These are phyloP conservation scores for Neocrepidodera transversa DNA, from an alignment of 2,888 invertebrate genomes.

Conservation along the genomic window DNA sequence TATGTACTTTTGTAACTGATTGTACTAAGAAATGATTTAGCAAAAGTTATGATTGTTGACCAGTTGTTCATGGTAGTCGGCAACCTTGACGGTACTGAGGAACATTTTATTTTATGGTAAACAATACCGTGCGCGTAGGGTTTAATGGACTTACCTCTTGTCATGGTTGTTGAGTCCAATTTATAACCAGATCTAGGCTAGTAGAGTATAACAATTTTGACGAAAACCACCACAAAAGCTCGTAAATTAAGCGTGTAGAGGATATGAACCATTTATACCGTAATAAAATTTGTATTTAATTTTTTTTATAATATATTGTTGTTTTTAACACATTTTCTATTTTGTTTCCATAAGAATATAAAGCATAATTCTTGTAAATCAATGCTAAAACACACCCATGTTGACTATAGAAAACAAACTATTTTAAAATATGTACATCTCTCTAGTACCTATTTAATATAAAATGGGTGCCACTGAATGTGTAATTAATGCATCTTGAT, in stretches of 20 bases:
- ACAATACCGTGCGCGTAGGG: neutral
- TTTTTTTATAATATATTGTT: too few species aligned
- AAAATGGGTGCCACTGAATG: conserved; percentile 36
- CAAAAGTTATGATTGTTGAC: neutral
- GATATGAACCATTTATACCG: neutral
- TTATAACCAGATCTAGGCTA: neutral
- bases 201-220: neutral
- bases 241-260: neutral
- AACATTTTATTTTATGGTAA: neutral
- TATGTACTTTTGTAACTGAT: neutral
- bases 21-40: neutral
- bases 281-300: too few species aligned
- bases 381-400: neutral
- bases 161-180: neutral
- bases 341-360: too few species aligned
- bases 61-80: neutral
- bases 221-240: neutral
- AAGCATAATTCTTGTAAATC: neutral
- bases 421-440: conserved; percentile 29
- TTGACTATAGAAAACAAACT: neutral
- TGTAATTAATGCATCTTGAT: conserved; percentile 20
- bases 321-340: too few species aligned
- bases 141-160: neutral
- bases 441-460: conserved; percentile 22
- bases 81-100: neutral